These are phyloP conservation scores for Acanthaster planci DNA, from an alignment of 35 echinoderm and acorn worm genomes.

Conservation along the genomic window DNA sequence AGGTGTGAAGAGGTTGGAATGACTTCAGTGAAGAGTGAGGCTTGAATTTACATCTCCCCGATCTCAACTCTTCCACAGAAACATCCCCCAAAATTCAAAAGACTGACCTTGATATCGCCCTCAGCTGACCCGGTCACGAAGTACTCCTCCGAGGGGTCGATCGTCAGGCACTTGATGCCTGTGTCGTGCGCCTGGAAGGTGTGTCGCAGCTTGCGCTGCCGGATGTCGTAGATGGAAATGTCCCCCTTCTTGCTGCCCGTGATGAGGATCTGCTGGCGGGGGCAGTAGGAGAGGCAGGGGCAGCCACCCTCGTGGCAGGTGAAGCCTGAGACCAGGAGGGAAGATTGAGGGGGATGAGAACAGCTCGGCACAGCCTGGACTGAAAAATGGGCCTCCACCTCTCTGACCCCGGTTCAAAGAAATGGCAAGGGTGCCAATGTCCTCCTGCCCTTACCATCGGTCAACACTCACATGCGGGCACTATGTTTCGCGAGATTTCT, in stretches of 20 bases:
- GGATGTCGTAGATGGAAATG: conserved; percentile 82
- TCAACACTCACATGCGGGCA: too few species aligned
- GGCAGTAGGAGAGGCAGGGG: conserved; percentile 77
- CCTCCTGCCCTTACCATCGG: too few species aligned
- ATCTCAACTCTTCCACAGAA: too few species aligned
- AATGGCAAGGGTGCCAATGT: too few species aligned
- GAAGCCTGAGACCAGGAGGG: conserved; percentile 58
- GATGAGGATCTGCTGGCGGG: conserved; percentile 87
- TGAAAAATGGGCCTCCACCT: too few species aligned
- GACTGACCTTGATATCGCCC: conserved; percentile 93
- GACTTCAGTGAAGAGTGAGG: too few species aligned
- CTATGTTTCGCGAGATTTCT: too few species aligned
- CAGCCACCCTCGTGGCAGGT: conserved; percentile 93
- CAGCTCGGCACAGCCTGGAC: too few species aligned
- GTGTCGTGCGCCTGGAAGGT: conserved; percentile 97
- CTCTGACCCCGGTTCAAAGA: too few species aligned
- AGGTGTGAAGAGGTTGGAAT: too few species aligned
- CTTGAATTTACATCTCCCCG: too few species aligned
- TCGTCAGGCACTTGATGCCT: conserved; percentile 73
- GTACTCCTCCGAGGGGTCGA: conserved; percentile 88
- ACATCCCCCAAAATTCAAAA: neutral
- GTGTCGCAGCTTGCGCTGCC: conserved; percentile 90
- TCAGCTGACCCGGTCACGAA: conserved; percentile 94
- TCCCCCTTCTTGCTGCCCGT: conserved; percentile 91
- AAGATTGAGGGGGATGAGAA: neutral